Percentiles rank a stretch among this genome's conserved stretches.
phyloP scores from a whole-genome alignment of 53 echinoderm and acorn worm species.

The Patiria pectinifera region DNA sequence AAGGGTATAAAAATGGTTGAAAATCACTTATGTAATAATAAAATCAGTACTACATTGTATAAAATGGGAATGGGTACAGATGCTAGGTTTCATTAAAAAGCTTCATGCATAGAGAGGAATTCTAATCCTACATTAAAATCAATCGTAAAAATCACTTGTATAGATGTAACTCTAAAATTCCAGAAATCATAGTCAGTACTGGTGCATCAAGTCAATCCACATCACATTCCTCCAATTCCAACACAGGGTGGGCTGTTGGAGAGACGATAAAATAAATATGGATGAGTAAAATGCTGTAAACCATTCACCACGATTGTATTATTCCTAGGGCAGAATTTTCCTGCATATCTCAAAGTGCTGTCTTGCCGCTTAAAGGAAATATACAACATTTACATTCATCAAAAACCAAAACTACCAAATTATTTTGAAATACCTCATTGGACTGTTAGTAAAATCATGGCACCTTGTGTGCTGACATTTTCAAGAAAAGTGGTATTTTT shows the following conservation, averaged over 20 bases:
- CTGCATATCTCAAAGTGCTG: no score
- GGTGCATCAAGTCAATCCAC: background rate
- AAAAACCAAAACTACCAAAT: no score
- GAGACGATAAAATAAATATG: background rate
- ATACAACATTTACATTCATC: no score
- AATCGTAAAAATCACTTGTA: background rate
- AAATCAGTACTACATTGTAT: background rate
- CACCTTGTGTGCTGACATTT: no score
- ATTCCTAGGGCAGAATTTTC: no score
- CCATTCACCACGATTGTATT: no score
- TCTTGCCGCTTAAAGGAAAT: no score
- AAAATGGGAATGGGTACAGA: background rate
- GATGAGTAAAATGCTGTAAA: no score
- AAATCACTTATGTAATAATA: background rate
- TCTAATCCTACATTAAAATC: background rate
- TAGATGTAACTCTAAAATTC: background rate
- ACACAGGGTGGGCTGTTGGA: background rate
- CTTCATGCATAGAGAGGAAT: background rate
- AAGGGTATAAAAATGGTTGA: no score
- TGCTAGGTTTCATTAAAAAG: background rate
- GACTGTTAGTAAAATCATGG: no score
- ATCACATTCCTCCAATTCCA: background rate
- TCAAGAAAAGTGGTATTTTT: no score
- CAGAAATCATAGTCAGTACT: constrained; percentile 15
- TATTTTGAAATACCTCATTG: no score